These are phyloP conservation scores for Promerops cafer DNA, from an alignment of 2,113 vertebrate genomes.

Conservation along the genomic window DNA sequence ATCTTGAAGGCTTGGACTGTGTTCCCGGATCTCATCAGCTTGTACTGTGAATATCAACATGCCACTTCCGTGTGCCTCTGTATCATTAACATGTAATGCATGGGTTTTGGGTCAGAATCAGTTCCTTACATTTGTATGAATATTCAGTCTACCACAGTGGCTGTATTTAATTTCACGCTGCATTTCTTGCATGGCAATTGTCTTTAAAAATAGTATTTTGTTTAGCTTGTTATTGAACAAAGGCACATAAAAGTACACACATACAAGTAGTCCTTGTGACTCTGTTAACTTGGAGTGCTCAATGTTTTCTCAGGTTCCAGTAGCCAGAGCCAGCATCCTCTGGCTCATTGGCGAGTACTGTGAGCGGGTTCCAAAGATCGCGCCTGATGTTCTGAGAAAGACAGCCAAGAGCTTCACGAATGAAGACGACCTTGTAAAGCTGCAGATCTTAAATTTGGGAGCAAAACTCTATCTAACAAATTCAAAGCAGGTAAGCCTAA, in stretches of 20 bases:
- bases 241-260: neutral
- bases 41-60: neutral
- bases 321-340: slow-evolving; percentile 96
- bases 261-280: neutral
- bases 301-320: slow-evolving; percentile 81
- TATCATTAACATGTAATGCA: neutral
- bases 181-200: neutral
- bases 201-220: neutral
- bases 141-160: neutral
- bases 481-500: slow-evolving; percentile 88
- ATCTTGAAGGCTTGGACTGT: neutral
- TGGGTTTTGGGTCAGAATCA: neutral
- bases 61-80: neutral
- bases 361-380: slow-evolving; percentile 92
- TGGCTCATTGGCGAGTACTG: slow-evolving; percentile 98
- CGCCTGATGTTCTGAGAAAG: slow-evolving; percentile 93
- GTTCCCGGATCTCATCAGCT: neutral
- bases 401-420: slow-evolving; percentile 89
- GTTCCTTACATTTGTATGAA: neutral
- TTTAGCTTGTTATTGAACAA: neutral
- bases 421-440: slow-evolving; percentile 94
- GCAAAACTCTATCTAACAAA: slow-evolving; percentile 97
- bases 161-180: neutral
- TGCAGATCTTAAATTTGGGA: slow-evolving; percentile 91
- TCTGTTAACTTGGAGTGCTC: neutral